Evolutionary conservation across 2,113 vertebrate species (phyloP), one percentile per base, ranked within the genome.

Genomic region (Bostrychus sinensis): DNA sequence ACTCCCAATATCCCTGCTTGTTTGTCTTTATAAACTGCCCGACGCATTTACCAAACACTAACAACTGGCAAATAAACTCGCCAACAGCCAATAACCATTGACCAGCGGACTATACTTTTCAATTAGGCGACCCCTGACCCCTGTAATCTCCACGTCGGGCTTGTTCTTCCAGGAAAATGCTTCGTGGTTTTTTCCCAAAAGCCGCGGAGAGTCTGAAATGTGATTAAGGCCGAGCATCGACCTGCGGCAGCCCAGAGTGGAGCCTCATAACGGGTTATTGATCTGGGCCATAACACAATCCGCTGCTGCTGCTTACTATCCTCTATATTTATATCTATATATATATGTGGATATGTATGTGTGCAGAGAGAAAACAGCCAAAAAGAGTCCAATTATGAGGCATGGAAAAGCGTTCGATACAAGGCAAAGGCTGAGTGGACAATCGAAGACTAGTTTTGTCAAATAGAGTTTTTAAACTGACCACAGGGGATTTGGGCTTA

Each of bases 221-320:
- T 88, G 85, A 88, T 91, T 88, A 90, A 70, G 81, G 77, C 70
- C 65, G 19, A 4, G 17, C 58, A 89, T 89, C 74, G 88, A 89
- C 77, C 68, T 25, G 57, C 66, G 50, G 68, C 43, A 78, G 70
- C 66, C 71, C 60, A 65, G 64, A 76, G 65, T 59, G 72, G 82
- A 66, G 72, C 65, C 75, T 89, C 82, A 87, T 84, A 91, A 88
- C 65, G 3, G 77, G 45, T 78, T 91, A 90, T 91, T 78, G 89
- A 91, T 89, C 83, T 16, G n/a, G 41, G 63, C 30, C 28, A 58
- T 62, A 46, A 72, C 46, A 54, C 43, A 45, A 20, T 46, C 48
- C 37, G 37, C 36, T 5, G 20, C 37, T 41, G 28, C 8, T 36
- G 43, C 36, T 46, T 25, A 56, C 28, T 63, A 11, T 22, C 7